phyloP scores from a whole-genome alignment of 2,113 vertebrate species.

The Hipposideros armiger region DNA sequence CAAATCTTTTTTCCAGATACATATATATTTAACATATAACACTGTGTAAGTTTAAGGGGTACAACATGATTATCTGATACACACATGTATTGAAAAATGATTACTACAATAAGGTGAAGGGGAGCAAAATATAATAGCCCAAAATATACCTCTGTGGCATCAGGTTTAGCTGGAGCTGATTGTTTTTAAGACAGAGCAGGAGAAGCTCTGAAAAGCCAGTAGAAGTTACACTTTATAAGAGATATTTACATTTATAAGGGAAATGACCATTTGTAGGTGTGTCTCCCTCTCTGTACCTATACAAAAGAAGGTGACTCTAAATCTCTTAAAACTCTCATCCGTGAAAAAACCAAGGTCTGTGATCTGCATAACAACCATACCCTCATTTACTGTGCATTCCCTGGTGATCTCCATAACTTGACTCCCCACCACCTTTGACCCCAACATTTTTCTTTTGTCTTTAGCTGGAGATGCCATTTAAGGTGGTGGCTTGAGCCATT shows the following conservation, averaged over 20 bases:
- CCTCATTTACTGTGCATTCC: background rate
- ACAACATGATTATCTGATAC: background rate
- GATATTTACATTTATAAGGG: background rate
- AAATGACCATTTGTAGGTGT: background rate
- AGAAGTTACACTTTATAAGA: background rate
- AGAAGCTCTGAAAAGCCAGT: background rate
- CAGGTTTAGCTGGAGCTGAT: background rate
- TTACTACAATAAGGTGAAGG: background rate
- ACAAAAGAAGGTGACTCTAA: background rate
- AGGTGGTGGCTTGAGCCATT: background rate
- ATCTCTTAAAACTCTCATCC: background rate
- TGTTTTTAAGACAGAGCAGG: background rate
- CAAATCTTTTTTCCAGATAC: background rate
- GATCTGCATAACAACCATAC: background rate
- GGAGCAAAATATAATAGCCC: background rate
- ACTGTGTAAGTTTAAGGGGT: background rate
- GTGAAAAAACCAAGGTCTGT: background rate
- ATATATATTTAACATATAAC: background rate
- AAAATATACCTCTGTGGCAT: background rate
- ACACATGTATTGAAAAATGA: background rate
- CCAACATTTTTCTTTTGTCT: background rate
- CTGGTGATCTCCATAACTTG: background rate
- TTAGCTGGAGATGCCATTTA: background rate
- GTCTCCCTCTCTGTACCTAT: too few species aligned
- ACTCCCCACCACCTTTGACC: too few species aligned